Base-by-base conservation (phyloP, 1,140 invertebrate species). In the Nixonia krombeini region DNA sequence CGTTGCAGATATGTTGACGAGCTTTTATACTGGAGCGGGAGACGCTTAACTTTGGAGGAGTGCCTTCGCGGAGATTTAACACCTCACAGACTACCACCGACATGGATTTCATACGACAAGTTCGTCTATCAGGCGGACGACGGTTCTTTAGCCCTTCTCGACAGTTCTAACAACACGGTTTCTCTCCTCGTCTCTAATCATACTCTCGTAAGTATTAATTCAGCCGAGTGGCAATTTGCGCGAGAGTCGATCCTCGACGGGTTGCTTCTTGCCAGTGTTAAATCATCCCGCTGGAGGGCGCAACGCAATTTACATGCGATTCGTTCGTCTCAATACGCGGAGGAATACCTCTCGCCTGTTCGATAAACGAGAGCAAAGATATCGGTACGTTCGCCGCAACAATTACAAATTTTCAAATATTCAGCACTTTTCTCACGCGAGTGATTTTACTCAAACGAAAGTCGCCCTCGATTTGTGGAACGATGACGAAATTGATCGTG, bases 41-140 rank as follows among this genome's bases (percentile, higher is more conserved):
- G 89, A 59, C 89, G 92, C 46, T 92, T 94, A 89, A 90, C 91
- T 46, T 86, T 94, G 59, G 91, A 93, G 82, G 91, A 94, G 86
- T 92, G 91, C 80, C 87, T 93, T 70, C 89, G 91, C 75, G 91
- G 91, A 70, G 91, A 93, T 73, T 85, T 94, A 72, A 90, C 88
- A 58, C 91, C 91, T 17, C 88, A 88, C 69, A 87, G 91, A 66
- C 86, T 94, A 69, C 89, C 91, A 67, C 91, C 91, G 33, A 88
- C 91, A 58, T 94, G 93, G 93, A 88, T 94, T 55, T 89, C 90
- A 64, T 87, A 90, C 47, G 89, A 89, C 64, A 92, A 93, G 83
- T 92, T 93, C 74, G 91, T 94, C 73, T 94, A 92, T 85, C 93
- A 94, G 82, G 89, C 90, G 7, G 92, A 94, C 84, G 92, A 94